phyloP scores from a whole-genome alignment of 2,888 invertebrate genomes.

The Lissonota sp. region DNA sequence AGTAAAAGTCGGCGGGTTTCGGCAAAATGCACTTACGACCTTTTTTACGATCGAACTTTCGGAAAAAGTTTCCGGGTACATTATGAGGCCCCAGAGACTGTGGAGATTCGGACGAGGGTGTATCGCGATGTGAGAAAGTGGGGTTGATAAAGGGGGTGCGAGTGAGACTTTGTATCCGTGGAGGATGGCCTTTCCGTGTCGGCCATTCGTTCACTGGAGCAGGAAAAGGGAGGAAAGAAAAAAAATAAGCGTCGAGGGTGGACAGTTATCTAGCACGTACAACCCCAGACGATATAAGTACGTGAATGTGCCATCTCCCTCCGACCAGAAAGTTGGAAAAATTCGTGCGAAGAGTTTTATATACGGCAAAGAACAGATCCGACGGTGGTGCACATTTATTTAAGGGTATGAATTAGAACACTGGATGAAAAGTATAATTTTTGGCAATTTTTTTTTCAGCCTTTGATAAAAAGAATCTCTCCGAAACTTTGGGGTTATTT shows the following conservation, averaged over 20 bases:
- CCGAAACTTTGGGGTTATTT: too few relatives aligned
- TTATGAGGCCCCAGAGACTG: conserved; percentile 26
- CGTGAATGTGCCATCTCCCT: not conserved
- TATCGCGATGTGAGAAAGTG: conserved; percentile 21
- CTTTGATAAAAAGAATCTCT: too few relatives aligned
- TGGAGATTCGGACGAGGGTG: conserved; percentile 29
- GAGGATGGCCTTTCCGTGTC: conserved; percentile 27
- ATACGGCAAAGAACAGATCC: not conserved
- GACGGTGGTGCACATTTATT: not conserved
- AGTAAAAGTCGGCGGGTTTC: conserved; percentile 59
- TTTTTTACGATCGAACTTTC: conserved; percentile 79
- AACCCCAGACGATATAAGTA: conserved; percentile 14
- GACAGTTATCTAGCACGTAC: conserved; percentile 37
- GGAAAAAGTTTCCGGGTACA: conserved; percentile 71
- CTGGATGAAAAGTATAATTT: too few relatives aligned
- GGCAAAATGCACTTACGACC: conserved; percentile 71
- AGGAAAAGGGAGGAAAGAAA: conserved; percentile 1
- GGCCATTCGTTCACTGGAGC: conserved; percentile 37
- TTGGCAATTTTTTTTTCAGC: too few relatives aligned
- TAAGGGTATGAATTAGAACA: too few relatives aligned
- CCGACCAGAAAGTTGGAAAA: conserved; percentile 8
- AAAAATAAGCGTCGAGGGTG: not conserved
- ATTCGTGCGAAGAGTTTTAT: not conserved
- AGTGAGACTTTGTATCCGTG: conserved; percentile 33
- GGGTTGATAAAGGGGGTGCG: not conserved